Evolutionary conservation across 2,113 vertebrate species (phyloP).

Genomic region (Elaphurus davidianus): DNA sequence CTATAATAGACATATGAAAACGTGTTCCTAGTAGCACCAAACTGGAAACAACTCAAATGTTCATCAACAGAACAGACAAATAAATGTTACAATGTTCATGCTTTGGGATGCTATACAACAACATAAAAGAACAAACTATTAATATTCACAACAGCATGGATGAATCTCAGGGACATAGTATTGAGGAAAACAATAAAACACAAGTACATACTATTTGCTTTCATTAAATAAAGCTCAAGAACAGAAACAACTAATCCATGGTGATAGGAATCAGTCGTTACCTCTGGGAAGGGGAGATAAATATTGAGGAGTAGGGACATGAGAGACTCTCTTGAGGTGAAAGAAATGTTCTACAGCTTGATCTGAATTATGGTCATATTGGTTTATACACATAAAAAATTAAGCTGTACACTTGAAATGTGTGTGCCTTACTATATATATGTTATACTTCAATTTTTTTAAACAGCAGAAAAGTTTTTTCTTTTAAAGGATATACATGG

Average conservation of each 20-base stretch:
- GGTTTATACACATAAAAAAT: neutral
- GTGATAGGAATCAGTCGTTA: neutral
- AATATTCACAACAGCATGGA: neutral
- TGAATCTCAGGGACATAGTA: neutral
- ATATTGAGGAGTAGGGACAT: neutral
- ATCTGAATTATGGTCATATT: neutral
- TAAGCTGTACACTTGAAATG: neutral
- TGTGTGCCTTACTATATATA: neutral
- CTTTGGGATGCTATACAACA: neutral
- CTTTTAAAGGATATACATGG: neutral
- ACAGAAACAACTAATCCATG: neutral
- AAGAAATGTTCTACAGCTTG: neutral
- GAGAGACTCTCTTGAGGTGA: neutral
- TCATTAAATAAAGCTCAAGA: neutral
- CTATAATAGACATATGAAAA: neutral
- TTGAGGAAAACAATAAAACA: neutral
- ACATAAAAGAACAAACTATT: neutral
- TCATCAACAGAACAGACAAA: neutral
- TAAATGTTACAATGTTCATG: neutral
- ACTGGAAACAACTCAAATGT: neutral
- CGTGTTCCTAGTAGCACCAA: neutral
- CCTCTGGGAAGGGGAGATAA: neutral
- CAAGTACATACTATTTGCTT: neutral
- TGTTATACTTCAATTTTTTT: neutral
- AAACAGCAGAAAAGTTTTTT: neutral